Base-by-base conservation (phyloP, 2,888 invertebrate genomes). In the Nematopogon swammerdamellus region DNA sequence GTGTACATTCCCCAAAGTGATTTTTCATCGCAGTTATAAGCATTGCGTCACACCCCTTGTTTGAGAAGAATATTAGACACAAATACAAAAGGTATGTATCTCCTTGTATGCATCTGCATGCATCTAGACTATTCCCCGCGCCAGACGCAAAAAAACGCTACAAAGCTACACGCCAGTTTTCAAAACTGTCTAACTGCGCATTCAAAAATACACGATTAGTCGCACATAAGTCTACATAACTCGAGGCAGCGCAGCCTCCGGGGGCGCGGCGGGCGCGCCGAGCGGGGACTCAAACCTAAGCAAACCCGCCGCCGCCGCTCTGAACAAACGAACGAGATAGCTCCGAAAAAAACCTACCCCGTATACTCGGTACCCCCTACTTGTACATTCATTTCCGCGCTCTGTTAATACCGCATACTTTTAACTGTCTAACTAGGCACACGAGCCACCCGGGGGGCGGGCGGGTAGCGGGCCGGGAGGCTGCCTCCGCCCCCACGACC, bases 361-460 rank as follows among this genome's bases (percentile, higher is more conserved):
- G 36, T 14, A n/a, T n/a, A n/a, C 77, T 72, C 67, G 59, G 74
- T 72, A 73, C 62, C 67, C 56, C 58, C 69, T 70, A 72, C 74
- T 68, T 75, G 73, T 77, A 75, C 74, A 79, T 79, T 79, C 77
- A 77, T 79, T 79, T 79, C 77, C 77, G 77, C 77, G 77, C 76
- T 73, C 68, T 68, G 77, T 79, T 79, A 77, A 79, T 79, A 76
- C 77, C 77, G 77, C 77, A 79, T 79, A 79, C 77, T 77, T 79
- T 79, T 79, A 77, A 77, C 77, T 77, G 77, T 76, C 77, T 79
- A 79, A 79, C 77, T 79, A 77, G 76, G 76, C 70, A 36, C 36
- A 25, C 25, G 25, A 25, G 25, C 20, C 10, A 44, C 30, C 25
- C 14, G 14, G 16, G 18, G 10, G 5, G 17, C 17, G 17, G 14